phyloP scores from a whole-genome alignment of 2,113 vertebrate genomes.

The Toxotes jaculatrix region DNA sequence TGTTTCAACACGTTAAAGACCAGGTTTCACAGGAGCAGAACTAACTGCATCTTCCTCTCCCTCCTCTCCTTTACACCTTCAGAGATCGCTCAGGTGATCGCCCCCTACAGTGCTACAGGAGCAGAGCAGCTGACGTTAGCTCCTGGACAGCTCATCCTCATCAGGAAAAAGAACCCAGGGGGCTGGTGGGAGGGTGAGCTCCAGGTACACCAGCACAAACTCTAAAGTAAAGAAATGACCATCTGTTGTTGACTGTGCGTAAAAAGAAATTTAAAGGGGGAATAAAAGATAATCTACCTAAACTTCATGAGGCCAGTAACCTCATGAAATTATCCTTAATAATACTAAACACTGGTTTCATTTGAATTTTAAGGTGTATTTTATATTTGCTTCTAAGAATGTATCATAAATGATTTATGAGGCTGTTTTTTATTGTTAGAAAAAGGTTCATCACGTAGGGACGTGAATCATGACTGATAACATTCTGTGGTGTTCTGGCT shows the following conservation, averaged over 20 bases:
- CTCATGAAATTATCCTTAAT: too few species aligned
- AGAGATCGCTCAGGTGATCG: conserved; percentile 99
- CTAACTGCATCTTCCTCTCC: not conserved
- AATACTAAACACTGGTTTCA: too few species aligned
- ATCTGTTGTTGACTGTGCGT: not conserved
- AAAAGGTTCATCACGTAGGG: not conserved
- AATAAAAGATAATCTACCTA: not conserved
- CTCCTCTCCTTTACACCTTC: conserved; percentile 32
- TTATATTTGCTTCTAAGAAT: not conserved
- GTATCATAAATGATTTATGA: not conserved
- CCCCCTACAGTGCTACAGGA: conserved; percentile 94
- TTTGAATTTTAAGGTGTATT: not conserved
- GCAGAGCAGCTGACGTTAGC: conserved; percentile 96
- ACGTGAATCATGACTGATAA: not conserved
- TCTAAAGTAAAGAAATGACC: not conserved
- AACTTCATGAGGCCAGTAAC: not conserved
- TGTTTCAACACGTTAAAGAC: too few species aligned
- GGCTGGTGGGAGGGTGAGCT: conserved; percentile 99
- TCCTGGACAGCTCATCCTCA: conserved; percentile 96
- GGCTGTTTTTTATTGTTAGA: not conserved
- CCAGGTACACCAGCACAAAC: conserved; percentile 85
- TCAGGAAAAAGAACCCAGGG: conserved; percentile 98
- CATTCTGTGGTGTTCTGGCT: conserved; percentile 36
- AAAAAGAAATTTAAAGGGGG: not conserved
- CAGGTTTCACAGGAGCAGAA: not conserved